Evolutionary conservation across 2,797 vertebrate species (phyloP).

Genomic region (Brotula barbata): DNA sequence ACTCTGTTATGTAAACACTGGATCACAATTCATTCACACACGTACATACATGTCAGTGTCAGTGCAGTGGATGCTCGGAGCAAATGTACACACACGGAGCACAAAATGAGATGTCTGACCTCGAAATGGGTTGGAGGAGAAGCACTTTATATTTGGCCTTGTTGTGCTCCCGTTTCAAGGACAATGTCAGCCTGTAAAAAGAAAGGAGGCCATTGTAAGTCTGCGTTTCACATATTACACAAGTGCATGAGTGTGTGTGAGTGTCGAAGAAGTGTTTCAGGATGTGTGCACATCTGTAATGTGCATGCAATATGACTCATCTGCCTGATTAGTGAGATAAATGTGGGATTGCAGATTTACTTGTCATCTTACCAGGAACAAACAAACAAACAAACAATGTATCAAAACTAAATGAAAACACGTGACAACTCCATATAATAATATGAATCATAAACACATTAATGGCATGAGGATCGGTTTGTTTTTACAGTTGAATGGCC

Average conservation of each 20-base stretch:
- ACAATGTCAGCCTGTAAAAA: constrained; percentile 22
- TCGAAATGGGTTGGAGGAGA: too few species aligned
- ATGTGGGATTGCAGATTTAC: too few species aligned
- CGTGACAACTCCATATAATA: too few species aligned
- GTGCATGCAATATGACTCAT: constrained; percentile 17
- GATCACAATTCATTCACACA: neutral
- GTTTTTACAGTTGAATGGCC: too few species aligned
- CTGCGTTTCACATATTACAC: constrained; percentile 42
- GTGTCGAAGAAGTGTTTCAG: neutral
- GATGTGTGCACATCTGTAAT: constrained; percentile 20
- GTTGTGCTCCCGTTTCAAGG: constrained; percentile 55
- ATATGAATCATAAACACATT: too few species aligned
- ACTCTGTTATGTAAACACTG: constrained; percentile 21
- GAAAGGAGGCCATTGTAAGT: constrained; percentile 53
- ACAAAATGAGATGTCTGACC: too few species aligned
- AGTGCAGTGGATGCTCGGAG: neutral
- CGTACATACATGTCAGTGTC: too few species aligned
- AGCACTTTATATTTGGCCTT: constrained; percentile 37
- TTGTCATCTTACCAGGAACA: too few species aligned
- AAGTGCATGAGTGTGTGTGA: constrained; percentile 10
- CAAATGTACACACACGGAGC: neutral
- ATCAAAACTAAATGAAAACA: too few species aligned
- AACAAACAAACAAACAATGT: neutral
- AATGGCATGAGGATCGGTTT: too few species aligned
- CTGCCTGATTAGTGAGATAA: neutral